Conservation (phyloP, 2,888 invertebrate genomes). For the Zootermopsis nevadensis region DNA sequence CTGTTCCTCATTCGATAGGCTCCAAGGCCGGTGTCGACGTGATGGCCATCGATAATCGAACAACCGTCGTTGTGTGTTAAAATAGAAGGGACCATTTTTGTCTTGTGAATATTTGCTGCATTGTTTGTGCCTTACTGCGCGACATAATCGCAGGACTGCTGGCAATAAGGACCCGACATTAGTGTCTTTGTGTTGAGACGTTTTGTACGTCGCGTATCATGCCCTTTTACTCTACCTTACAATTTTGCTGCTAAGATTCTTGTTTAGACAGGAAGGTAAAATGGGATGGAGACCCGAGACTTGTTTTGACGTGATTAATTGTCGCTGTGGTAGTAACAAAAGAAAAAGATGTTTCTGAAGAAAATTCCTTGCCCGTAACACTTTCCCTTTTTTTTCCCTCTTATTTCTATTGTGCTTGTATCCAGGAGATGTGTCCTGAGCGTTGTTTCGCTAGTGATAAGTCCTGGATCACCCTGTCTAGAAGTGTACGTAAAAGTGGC, state of each 20-base stretch:
- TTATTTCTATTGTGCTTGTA: neutral
- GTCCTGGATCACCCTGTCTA: no score
- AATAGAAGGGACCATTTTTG: no score
- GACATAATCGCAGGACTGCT: no score
- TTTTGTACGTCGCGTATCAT: neutral
- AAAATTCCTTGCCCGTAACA: conserved; percentile 13
- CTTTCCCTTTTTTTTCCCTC: neutral
- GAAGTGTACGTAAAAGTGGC: no score
- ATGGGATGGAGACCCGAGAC: neutral
- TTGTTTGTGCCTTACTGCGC: no score
- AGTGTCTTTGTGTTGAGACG: neutral
- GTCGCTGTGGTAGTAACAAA: neutral
- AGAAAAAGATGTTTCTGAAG: conserved; percentile 9
- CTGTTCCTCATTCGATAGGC: no score
- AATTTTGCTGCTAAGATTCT: neutral
- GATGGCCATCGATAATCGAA: no score
- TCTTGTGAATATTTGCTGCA: no score
- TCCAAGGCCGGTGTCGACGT: no score
- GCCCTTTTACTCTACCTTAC: neutral
- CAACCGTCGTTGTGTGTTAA: no score
- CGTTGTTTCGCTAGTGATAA: no score
- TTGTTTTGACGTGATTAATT: conserved; percentile 16
- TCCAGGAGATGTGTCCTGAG: no score
- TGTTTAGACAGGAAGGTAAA: neutral
- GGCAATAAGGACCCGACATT: neutral